These are phyloP conservation scores for Blomia tropicalis DNA, from an alignment of 2,888 invertebrate genomes.

Conservation along the genomic window DNA sequence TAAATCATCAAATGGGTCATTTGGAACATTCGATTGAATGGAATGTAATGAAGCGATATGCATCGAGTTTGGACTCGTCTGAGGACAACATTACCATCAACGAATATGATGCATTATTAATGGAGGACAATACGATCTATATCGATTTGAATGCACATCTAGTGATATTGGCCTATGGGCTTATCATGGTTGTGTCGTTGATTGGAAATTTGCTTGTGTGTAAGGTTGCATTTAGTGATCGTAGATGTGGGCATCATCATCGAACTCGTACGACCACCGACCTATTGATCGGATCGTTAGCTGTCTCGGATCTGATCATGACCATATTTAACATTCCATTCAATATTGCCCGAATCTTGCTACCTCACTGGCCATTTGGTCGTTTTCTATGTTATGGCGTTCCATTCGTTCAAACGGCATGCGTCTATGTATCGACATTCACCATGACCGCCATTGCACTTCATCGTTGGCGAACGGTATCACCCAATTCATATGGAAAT, in stretches of 20 bases:
- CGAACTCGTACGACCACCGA: not conserved
- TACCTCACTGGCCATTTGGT: conserved; percentile 39
- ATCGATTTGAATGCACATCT: not conserved
- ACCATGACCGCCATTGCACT: conserved; percentile 39
- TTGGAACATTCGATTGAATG: too few relatives aligned
- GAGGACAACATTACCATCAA: too few relatives aligned
- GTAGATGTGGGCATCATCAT: not conserved
- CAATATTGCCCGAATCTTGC: not conserved
- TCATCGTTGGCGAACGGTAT: conserved; percentile 34
- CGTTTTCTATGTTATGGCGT: conserved; percentile 37
- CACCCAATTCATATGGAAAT: not conserved
- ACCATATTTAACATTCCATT: conserved; percentile 18
- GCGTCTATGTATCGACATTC: conserved; percentile 35
- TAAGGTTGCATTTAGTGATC: conserved; percentile 15
- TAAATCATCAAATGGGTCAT: too few relatives aligned
- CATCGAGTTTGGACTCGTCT: too few relatives aligned
- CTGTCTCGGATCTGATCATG: not conserved
- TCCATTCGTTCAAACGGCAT: conserved; percentile 36
- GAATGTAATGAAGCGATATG: too few relatives aligned
- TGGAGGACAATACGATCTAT: not conserved
- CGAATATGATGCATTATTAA: too few relatives aligned
- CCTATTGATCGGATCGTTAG: not conserved
- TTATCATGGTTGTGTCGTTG: conserved; percentile 16
- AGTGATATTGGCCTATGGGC: conserved; percentile 8
- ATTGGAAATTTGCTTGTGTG: conserved; percentile 16